Percentiles rank a stretch among this genome's conserved stretches.
phyloP scores from a whole-genome alignment of 2,797 vertebrate species.

The Glossophaga mutica region DNA sequence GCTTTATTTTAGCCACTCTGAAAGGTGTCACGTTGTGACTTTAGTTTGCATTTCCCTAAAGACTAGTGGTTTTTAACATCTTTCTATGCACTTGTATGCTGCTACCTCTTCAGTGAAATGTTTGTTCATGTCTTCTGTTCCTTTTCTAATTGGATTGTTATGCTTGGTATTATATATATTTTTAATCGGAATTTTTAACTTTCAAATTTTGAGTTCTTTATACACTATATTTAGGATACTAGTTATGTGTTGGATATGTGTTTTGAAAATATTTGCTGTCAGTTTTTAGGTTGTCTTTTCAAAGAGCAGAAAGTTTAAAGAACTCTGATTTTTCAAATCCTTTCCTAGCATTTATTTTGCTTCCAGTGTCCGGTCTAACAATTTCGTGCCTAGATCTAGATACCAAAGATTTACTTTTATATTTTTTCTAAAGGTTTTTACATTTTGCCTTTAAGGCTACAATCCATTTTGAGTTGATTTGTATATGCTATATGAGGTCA shows the following conservation, averaged over 20 bases:
- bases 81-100: not conserved
- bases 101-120: not conserved
- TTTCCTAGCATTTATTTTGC: not conserved
- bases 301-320: not conserved
- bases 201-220: not conserved
- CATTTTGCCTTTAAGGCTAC: not conserved
- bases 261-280: not conserved
- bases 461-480: not conserved
- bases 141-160: not conserved
- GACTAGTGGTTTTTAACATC: not conserved
- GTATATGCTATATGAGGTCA: not conserved
- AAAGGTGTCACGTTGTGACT: not conserved
- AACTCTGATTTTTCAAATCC: not conserved
- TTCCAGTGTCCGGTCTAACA: not conserved
- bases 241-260: too few species aligned
- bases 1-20: not conserved
- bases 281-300: not conserved
- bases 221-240: not conserved
- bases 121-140: not conserved
- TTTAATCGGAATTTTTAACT: not conserved
- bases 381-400: not conserved
- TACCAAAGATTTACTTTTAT: not conserved
- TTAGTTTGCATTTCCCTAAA: not conserved
- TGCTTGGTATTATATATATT: not conserved
- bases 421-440: not conserved